Evolutionary conservation across 2,888 invertebrate genomes (phyloP), one percentile per base, ranked within the genome.

Genomic region (Parnassius orleans): DNA sequence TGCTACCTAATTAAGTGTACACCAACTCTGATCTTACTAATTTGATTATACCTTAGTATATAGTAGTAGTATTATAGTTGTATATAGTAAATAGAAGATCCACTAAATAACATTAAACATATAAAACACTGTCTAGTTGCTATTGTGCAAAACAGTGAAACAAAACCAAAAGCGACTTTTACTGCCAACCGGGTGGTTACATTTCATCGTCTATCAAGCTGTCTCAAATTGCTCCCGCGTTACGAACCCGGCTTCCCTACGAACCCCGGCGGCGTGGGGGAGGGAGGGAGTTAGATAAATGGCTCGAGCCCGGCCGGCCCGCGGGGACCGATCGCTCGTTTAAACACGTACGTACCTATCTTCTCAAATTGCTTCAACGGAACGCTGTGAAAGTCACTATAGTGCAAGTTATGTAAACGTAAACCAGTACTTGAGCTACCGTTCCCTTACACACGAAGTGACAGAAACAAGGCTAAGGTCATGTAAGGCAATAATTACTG

Each of bases 261-360:
- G 65, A 70, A 63, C 66, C 52, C 63, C 65, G 70, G 67, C 66
- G 65, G 63, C 61, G 64, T 65, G 65, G 68, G 68, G 68, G 68
- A 69, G 65, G 68, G 70, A 33, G 67, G 68, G 73, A 76, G 75
- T 73, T 71, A 83, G 83, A 86, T 86, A 85, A 86, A 87, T 85
- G 83, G 79, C 68, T 71, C 76, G 78, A 74, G 68, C 72, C 65
- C 69, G 63, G 73, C 69, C 69, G 75, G 76, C 83, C 84, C 83
- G 69, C 75, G 68, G 85, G 86, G 87, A 86, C 81, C 86, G 86
- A 86, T 86, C 80, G 67, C 62, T 56, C 67, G 71, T 69, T 71
- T 84, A 84, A 84, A 83, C 84, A 74, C 67, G 80, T 33, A 24
- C 24, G 24, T 33, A 33, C 33, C 33, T 78, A 80, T 84, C 81